Conservation (phyloP, 1,140 invertebrate genomes). For the Helicoverpa zea region DNA sequence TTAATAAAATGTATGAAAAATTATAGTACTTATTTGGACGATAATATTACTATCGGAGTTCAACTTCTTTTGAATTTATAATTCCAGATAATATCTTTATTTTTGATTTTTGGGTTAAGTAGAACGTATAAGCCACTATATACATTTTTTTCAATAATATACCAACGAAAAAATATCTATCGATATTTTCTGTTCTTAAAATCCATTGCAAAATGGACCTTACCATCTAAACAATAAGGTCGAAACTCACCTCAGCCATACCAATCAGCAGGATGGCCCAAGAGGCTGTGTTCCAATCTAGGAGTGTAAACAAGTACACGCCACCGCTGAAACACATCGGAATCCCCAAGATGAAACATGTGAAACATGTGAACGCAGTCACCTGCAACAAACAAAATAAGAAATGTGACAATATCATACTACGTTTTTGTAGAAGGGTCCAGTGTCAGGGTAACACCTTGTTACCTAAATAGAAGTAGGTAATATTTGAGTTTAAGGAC, state of each 20-base stretch:
- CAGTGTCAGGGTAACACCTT: no score
- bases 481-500: no score
- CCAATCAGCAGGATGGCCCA: slow-evolving; percentile 94
- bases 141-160: background rate
- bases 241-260: slow-evolving; percentile 87
- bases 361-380: slow-evolving; percentile 88
- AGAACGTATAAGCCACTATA: no score
- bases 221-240: background rate
- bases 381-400: slow-evolving; percentile 77
- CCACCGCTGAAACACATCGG: slow-evolving; percentile 91
- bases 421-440: no score
- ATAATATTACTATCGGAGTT: no score
- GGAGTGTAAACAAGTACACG: slow-evolving; percentile 91
- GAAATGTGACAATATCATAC: background rate
- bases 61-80: no score
- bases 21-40: no score
- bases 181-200: background rate
- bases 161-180: background rate
- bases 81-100: no score
- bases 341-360: slow-evolving; percentile 89
- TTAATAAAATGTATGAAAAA: no score
- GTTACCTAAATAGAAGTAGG: no score
- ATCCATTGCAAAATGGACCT: background rate
- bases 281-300: slow-evolving; percentile 95
- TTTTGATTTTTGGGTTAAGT: no score